Evolutionary conservation across 2,888 invertebrate species (phyloP), one percentile per base, ranked within the genome.

Genomic region (Orchesellides sinensis): DNA sequence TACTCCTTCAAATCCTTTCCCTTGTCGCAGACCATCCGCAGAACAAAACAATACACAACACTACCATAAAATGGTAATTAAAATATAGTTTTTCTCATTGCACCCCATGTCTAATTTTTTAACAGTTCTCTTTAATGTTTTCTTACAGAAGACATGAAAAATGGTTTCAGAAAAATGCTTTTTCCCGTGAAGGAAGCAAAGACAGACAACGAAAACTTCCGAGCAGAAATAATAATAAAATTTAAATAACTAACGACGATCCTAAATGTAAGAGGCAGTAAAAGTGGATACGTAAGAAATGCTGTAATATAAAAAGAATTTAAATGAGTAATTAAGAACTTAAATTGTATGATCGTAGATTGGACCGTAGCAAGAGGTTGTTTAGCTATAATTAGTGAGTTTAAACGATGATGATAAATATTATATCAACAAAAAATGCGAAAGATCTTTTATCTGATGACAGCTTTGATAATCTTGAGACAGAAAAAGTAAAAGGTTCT

Each of bases 161-260:
- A 6, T 17, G 49, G 49, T 49, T 49, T 19, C n/a, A 49, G n/a
- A 49, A 17, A 17, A n/a, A n/a, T n/a, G n/a, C n/a, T n/a, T n/a
- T n/a, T 23, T 56, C 56, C 56, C 10, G 25, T 10, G 40, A n/a
- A 40, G 61, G 65, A 27, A 49, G 45, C 70, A 73, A 80, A 81
- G 73, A 74, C 81, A 81, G 66, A 81, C 81, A 73, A 81, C 81
- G 81, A 81, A 81, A 29, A 81, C 80, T 73, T 73, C 66, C 73
- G 73, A 70, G 78, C 70, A 70, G 40, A 54, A 77, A 69, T 49
- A 27, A 63, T 19, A 32, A 10, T 65, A 40, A 40, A 32, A 19
- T 8, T 40, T 40, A 21, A 65, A 40, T 40, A 14, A 40, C 40
- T 40, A 40, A 40, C 40, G 17, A n/a, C n/a, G n/a, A n/a, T n/a